Evolutionary conservation across 2,113 vertebrate species (phyloP), one percentile per base, ranked within the genome.

Genomic region (Channa maculata): DNA sequence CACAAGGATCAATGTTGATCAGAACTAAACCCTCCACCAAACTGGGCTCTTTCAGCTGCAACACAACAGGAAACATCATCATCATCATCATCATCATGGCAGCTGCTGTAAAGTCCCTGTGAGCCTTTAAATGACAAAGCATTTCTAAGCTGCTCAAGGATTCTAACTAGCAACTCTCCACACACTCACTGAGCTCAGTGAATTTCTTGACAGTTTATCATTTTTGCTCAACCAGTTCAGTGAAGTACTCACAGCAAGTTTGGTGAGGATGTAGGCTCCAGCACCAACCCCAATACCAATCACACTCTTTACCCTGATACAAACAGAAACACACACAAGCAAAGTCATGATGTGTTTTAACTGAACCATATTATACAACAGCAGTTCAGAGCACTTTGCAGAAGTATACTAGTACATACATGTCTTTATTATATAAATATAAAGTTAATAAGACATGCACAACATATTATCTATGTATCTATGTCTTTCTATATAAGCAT

Each of bases 1-100:
- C 97, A 81, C 96, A 98, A 0, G 97, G 96, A 89, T 99, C 96
- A 8, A 99, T 43, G n/a, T 99, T 97, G 87, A 99, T 97, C 55
- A 99, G 96, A 76, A 99, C 94, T 2, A 99, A 93, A 46, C 96
- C 97, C 72, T 99, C 98, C 46, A 98, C 97, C 53, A 99, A 77
- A n/a, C 93, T 86, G 0, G 97, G 95, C 75, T 98, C 93, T 77
- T 85, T 96, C 78, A 99, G 94, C 98, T 99, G 93, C 33, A 85
- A 83, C 12, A 75, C 12, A 24, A 70, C 50, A 73, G 5, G 34
- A 79, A 48, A 0, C 14, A 33, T 14, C 11, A 10, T 33, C 8
- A 54, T 39, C 11, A 10, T 33, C 8, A 54, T 39, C 39, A 10
- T 46, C 9, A 46, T 34, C 9, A 54, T 3, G 3, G 11, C 5